Evolutionary conservation across 92 coral and sea anemone genomes (phyloP).

Genomic region (Plumapathes pennacea): DNA sequence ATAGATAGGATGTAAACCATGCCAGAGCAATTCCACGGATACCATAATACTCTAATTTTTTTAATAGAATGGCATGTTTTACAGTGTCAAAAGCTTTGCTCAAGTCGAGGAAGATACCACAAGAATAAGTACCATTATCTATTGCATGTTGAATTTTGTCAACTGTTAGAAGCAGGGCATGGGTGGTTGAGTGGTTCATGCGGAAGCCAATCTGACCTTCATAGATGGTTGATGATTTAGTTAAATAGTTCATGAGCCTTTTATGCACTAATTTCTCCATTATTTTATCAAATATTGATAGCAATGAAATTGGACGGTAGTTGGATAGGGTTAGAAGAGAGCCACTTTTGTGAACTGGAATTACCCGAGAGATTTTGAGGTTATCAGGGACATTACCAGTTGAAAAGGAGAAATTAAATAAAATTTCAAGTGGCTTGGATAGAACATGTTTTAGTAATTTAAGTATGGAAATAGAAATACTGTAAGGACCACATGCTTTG

Average conservation of each 20-base stretch:
- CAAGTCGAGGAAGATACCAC: conserved; percentile 44
- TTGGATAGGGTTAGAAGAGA: conserved; percentile 10
- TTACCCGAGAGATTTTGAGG: conserved; percentile 20
- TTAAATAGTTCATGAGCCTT: conserved; percentile 25
- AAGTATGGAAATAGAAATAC: conserved; percentile 14
- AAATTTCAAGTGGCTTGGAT: conserved; percentile 20
- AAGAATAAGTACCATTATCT: conserved; percentile 21
- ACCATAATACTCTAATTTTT: conserved; percentile 43
- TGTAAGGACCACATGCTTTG: conserved; percentile 39
- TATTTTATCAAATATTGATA: conserved; percentile 13
- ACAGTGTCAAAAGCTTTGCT: conserved; percentile 44
- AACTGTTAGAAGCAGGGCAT: conserved; percentile 31
- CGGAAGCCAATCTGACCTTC: conserved; percentile 51
- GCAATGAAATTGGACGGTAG: conserved; percentile 31
- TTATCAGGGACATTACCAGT: conserved; percentile 29
- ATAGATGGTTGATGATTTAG: conserved; percentile 20
- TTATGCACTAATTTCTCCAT: conserved; percentile 27
- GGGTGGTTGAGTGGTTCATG: conserved; percentile 33
- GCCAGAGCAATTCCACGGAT: conserved; percentile 29
- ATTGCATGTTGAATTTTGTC: conserved; percentile 40
- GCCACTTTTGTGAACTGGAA: conserved; percentile 29
- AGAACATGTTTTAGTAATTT: conserved; percentile 11
- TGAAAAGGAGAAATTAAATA: conserved; percentile 25
- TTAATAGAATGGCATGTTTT: conserved; percentile 11
- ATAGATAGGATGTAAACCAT: conserved; percentile 32